These are phyloP conservation scores for Trilocha varians DNA, from an alignment of 2,888 invertebrate genomes.

Conservation along the genomic window DNA sequence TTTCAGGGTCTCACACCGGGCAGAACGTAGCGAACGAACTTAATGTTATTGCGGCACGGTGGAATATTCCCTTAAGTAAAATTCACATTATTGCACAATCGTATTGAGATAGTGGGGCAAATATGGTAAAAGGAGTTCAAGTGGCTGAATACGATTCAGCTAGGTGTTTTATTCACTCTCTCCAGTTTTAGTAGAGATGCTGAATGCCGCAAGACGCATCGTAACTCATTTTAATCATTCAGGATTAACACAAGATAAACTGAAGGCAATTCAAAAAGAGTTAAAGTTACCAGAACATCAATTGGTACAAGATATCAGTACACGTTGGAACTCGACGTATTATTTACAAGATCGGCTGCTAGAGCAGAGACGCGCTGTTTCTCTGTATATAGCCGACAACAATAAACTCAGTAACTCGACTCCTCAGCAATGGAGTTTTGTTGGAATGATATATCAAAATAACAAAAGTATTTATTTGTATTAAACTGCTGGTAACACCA, in stretches of 20 bases:
- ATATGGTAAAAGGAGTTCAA: slow-evolving; percentile 23
- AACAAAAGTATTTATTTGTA: no score
- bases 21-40: slow-evolving; percentile 26
- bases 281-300: no score
- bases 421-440: no score
- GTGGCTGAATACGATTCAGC: slow-evolving; percentile 18
- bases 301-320: neutral
- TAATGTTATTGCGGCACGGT: slow-evolving; percentile 16
- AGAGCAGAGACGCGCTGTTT: no score
- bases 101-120: slow-evolving; percentile 24
- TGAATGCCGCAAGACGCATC: slow-evolving; percentile 21
- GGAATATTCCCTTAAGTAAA: slow-evolving; percentile 24
- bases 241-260: slow-evolving; percentile 1
- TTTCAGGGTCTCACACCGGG: slow-evolving; percentile 17
- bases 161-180: slow-evolving; percentile 23
- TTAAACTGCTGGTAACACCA: no score
- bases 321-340: neutral
- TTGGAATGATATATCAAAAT: no score
- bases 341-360: neutral
- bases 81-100: slow-evolving; percentile 25
- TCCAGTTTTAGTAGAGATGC: slow-evolving; percentile 18
- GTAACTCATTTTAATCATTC: slow-evolving; percentile 27
- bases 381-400: no score
- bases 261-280: no score
- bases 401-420: no score